A percentile compares a stretch with the other conserved stretches of the same genome.
Conservation (phyloP, 1,140 invertebrate genomes). For the Holotrichia oblita region DNA sequence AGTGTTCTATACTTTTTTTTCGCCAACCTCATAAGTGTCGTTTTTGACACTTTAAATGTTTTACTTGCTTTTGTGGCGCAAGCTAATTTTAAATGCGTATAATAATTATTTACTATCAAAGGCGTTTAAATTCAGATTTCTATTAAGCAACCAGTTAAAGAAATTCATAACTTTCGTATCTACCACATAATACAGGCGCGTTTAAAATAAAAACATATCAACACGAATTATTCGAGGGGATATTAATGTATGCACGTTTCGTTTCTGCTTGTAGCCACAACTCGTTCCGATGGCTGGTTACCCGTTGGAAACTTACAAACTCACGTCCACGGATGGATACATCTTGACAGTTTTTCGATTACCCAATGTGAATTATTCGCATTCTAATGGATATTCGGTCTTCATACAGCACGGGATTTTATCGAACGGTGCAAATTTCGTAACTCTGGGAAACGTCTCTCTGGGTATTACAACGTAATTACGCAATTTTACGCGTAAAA, state of each 20-base stretch:
- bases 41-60: no score
- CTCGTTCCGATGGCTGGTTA: slow-evolving; percentile 66
- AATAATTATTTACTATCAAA: background rate
- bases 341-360: slow-evolving; percentile 67
- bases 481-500: background rate
- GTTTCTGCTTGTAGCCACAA: slow-evolving; percentile 58
- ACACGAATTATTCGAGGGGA: background rate
- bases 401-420: slow-evolving; percentile 74
- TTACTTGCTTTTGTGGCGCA: background rate
- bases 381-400: slow-evolving; percentile 60
- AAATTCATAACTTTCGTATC: background rate
- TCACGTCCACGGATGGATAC: slow-evolving; percentile 66
- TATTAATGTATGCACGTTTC: background rate
- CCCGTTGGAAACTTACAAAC: slow-evolving; percentile 64
- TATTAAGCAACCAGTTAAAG: background rate
- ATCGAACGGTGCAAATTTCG: slow-evolving; percentile 67
- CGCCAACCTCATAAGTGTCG: no score
- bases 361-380: slow-evolving; percentile 53
- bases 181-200: no score
- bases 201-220: background rate
- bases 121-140: background rate
- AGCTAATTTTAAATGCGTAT: background rate
- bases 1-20: no score
- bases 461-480: slow-evolving; percentile 50
- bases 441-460: slow-evolving; percentile 63